These are phyloP conservation scores for Sciurus carolinensis DNA, from an alignment of 2,797 vertebrate species.

Conservation along the genomic window DNA sequence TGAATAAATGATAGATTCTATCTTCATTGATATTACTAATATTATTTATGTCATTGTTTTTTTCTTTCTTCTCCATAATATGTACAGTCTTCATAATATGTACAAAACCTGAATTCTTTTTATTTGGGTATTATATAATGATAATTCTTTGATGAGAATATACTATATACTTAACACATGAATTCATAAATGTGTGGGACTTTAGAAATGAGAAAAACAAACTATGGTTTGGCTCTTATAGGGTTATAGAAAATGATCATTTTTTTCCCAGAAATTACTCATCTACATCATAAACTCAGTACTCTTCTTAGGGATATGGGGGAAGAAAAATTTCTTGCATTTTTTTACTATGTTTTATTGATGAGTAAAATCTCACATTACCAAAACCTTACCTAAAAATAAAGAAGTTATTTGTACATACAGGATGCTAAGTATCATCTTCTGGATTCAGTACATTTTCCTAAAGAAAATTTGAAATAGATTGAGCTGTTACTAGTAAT, in stretches of 20 bases:
- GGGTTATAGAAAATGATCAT: too few species aligned
- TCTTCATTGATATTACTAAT: background rate
- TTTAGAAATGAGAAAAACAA: conserved; percentile 5
- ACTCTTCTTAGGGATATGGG: background rate
- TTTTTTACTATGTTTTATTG: background rate
- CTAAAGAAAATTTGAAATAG: background rate
- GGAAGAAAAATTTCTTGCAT: background rate
- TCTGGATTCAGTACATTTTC: background rate
- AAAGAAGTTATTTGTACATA: background rate
- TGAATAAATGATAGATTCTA: background rate
- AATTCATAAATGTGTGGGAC: background rate
- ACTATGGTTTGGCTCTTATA: background rate
- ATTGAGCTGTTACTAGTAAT: background rate
- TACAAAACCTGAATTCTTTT: background rate
- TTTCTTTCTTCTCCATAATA: background rate
- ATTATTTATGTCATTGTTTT: background rate
- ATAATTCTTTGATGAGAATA: background rate
- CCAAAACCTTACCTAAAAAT: background rate
- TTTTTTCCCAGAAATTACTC: background rate
- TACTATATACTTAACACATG: background rate
- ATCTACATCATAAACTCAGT: background rate
- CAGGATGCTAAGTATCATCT: background rate
- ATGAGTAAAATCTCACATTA: background rate
- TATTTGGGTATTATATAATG: background rate
- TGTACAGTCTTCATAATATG: background rate